Conservation (phyloP, 2,797 vertebrate genomes). For the Chloroceryle inda region DNA sequence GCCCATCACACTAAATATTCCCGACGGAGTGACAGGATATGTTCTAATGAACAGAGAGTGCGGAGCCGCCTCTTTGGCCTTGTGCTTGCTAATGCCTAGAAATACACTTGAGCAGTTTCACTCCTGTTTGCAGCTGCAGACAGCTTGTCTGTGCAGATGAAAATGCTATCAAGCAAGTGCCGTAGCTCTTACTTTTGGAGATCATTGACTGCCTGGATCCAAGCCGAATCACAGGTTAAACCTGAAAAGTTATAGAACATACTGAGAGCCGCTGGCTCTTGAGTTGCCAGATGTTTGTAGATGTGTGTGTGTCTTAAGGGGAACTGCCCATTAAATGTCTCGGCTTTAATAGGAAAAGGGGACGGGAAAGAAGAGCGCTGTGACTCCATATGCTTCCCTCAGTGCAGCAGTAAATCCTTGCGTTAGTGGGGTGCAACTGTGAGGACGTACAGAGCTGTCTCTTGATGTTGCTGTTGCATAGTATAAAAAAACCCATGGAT, state of each 20-base stretch:
- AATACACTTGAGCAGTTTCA: background rate
- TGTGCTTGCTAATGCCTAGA: background rate
- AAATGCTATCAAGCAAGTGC: background rate
- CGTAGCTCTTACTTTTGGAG: background rate
- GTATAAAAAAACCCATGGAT: background rate
- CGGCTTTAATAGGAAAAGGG: background rate
- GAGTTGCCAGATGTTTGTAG: conserved; percentile 10
- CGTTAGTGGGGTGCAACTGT: conserved; percentile 20
- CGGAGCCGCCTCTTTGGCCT: background rate
- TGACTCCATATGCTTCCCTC: background rate
- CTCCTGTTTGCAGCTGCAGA: background rate
- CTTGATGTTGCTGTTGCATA: conserved; percentile 4
- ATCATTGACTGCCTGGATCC: background rate
- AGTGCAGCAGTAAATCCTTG: background rate
- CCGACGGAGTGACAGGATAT: background rate
- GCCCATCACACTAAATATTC: background rate
- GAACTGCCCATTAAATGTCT: conserved; percentile 11
- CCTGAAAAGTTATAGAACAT: background rate
- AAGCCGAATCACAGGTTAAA: background rate
- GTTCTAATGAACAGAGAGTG: background rate
- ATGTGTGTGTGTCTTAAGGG: background rate
- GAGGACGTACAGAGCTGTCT: conserved; percentile 34
- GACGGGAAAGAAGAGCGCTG: background rate
- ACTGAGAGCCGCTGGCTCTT: background rate
- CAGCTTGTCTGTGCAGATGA: background rate